Evolutionary conservation across 2,888 invertebrate species (phyloP).

Genomic region (Andrena marginata): DNA sequence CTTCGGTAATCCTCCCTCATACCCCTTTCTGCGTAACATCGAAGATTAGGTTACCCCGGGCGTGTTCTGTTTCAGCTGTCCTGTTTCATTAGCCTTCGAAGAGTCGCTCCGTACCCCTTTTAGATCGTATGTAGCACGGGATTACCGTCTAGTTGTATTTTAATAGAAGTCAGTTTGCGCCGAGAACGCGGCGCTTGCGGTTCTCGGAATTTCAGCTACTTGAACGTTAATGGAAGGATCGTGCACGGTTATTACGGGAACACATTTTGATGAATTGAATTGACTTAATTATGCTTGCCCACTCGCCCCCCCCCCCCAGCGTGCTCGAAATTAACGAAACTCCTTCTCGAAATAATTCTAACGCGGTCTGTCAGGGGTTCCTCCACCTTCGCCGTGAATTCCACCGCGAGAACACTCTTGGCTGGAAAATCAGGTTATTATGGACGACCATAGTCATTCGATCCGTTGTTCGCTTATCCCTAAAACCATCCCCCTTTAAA

Average conservation of each 20-base stretch:
- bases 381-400: not conserved
- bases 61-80: slow-evolving; percentile 50
- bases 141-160: slow-evolving; percentile 43
- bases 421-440: no score
- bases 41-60: slow-evolving; percentile 40
- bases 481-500: no score
- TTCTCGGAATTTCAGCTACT: slow-evolving; percentile 36
- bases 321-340: slow-evolving; percentile 27
- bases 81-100: slow-evolving; percentile 44
- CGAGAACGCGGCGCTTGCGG: slow-evolving; percentile 6
- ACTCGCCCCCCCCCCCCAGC: not conserved
- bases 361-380: not conserved
- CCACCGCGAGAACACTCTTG: not conserved
- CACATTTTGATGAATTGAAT: not conserved
- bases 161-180: slow-evolving; percentile 50
- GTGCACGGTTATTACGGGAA: not conserved
- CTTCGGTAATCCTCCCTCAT: no score
- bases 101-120: slow-evolving; percentile 8
- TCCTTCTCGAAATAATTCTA: not conserved
- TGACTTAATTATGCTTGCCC: not conserved
- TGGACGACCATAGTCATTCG: not conserved
- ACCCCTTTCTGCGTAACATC: slow-evolving; percentile 6
- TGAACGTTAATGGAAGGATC: slow-evolving; percentile 43
- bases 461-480: no score
- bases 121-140: slow-evolving; percentile 25